These are phyloP conservation scores for Muscidifurax raptorellus DNA, from an alignment of 1,140 invertebrate species.

Conservation along the genomic window DNA sequence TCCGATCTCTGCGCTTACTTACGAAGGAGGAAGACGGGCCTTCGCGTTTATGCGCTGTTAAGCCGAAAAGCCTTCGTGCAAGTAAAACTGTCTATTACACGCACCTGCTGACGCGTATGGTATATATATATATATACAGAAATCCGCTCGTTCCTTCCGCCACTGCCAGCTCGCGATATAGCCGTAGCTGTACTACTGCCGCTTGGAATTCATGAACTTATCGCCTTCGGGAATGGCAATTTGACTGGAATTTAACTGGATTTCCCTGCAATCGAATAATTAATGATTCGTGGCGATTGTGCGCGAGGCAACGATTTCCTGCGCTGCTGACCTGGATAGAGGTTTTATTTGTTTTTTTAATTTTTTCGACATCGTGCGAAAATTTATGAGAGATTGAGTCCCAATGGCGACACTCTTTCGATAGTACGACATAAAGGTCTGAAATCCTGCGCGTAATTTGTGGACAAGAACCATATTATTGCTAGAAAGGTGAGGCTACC, in stretches of 20 bases:
- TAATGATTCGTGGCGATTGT: too few species aligned
- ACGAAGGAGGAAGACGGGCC: neutral
- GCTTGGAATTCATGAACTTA: neutral
- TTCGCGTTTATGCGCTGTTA: neutral
- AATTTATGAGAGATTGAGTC: too few species aligned
- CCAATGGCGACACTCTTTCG: too few species aligned
- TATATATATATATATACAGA: neutral
- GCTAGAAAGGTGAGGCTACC: too few species aligned
- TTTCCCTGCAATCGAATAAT: too few species aligned
- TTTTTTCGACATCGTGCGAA: too few species aligned
- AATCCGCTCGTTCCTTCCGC: neutral
- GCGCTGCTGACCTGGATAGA: too few species aligned
- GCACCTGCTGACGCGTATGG: neutral
- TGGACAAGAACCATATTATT: too few species aligned
- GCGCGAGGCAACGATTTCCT: too few species aligned
- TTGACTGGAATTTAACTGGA: neutral
- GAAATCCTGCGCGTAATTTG: too few species aligned
- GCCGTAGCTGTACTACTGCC: neutral
- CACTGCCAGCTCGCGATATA: neutral
- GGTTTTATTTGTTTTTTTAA: too few species aligned
- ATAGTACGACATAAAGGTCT: too few species aligned
- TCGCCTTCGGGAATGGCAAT: neutral
- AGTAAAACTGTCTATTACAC: constrained; percentile 5
- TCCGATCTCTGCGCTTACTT: neutral
- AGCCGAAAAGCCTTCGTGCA: constrained; percentile 30